A percentile compares a stretch with the other conserved stretches of the same genome.
Evolutionary conservation across 2,113 vertebrate species (phyloP).

Genomic region (Solea senegalensis): DNA sequence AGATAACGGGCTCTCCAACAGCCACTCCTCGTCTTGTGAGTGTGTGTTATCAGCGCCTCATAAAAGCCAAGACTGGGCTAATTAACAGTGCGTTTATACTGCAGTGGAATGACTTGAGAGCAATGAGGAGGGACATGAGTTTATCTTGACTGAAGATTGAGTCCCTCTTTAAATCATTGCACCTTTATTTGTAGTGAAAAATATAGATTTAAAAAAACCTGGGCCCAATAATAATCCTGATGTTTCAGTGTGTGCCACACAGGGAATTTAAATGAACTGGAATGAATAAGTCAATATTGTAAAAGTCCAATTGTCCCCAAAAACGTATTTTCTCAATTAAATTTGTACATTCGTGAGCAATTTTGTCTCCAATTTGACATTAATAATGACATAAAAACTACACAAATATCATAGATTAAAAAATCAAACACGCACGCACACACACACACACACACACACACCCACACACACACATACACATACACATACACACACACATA

Average conservation of each 20-base stretch:
- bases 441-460: too few relatives aligned
- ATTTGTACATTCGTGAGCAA: neutral
- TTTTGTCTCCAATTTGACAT: neutral
- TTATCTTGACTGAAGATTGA: constrained; percentile 22
- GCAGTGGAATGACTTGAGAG: constrained; percentile 24
- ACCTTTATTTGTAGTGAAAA: neutral
- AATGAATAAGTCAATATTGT: too few relatives aligned
- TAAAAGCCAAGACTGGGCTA: constrained; percentile 54
- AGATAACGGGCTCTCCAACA: constrained; percentile 36
- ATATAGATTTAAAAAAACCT: neutral
- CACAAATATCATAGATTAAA: neutral
- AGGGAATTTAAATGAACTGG: neutral
- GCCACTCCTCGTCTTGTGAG: constrained; percentile 44
- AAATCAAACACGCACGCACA: neutral
- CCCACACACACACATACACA: too few relatives aligned
- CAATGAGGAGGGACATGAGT: neutral
- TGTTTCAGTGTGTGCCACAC: neutral
- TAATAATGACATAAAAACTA: neutral
- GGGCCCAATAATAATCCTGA: too few relatives aligned
- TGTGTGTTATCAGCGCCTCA: constrained; percentile 59
- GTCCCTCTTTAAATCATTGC: neutral
- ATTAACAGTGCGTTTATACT: constrained; percentile 53
- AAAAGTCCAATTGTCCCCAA: too few relatives aligned
- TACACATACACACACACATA: too few relatives aligned
- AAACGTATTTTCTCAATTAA: neutral